These are phyloP conservation scores for Orchestia grillus DNA, from an alignment of 1,140 invertebrate species.

Conservation along the genomic window DNA sequence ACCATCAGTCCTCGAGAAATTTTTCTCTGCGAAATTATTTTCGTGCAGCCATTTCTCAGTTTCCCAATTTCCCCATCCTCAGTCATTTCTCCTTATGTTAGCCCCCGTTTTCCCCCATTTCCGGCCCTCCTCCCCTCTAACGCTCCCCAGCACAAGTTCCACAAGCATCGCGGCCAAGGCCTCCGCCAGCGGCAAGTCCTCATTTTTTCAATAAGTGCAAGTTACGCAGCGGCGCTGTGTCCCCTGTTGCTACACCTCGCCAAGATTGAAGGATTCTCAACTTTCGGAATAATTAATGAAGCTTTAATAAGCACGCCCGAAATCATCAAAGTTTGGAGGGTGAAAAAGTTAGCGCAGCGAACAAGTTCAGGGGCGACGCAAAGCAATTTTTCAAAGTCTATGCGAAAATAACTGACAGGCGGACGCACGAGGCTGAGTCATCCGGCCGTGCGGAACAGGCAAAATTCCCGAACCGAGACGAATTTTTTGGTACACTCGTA, in stretches of 20 bases:
- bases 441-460: too few relatives aligned
- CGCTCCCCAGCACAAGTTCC: not conserved
- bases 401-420: not conserved
- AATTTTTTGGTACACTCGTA: not conserved
- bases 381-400: constrained; percentile 36
- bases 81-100: too few relatives aligned
- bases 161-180: not conserved
- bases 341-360: constrained; percentile 25
- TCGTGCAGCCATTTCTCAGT: too few relatives aligned
- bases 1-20: too few relatives aligned
- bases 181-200: not conserved
- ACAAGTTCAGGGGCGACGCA: constrained; percentile 32
- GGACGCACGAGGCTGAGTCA: not conserved
- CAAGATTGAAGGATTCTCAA: constrained; percentile 47
- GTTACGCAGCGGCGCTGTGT: not conserved
- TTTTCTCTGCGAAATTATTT: too few relatives aligned
- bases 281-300: constrained; percentile 54
- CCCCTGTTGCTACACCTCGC: constrained; percentile 2
- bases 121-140: not conserved
- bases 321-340: constrained; percentile 50
- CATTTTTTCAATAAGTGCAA: constrained; percentile 30
- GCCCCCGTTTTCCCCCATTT: not conserved
- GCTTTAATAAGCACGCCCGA: constrained; percentile 52
- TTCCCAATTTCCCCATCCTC: too few relatives aligned
- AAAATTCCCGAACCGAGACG: not conserved